Conservation (phyloP, 2,797 vertebrate genomes). For the Coilia nasus region DNA sequence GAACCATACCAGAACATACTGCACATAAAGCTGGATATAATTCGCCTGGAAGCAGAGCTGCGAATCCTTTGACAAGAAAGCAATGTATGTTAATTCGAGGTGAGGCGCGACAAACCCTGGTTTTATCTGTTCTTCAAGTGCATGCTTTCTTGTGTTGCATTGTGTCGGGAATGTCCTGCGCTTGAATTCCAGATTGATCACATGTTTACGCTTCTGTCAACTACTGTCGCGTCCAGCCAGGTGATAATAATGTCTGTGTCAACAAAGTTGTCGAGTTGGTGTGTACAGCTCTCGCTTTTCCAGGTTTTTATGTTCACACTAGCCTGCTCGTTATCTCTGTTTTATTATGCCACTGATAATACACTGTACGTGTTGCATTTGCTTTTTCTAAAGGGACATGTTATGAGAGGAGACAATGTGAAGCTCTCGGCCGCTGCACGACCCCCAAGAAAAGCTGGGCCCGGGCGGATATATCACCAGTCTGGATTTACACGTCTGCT, state of each 20-base stretch:
- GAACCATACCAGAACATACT: background rate
- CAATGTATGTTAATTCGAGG: background rate
- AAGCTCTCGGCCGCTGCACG: constrained; percentile 29
- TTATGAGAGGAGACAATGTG: constrained; percentile 37
- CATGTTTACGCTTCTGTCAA: constrained; percentile 13
- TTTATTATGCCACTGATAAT: background rate
- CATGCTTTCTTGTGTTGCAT: background rate
- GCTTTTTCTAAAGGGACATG: constrained; percentile 27
- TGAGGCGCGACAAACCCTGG: background rate
- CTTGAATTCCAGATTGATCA: constrained; percentile 12
- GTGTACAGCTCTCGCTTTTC: background rate
- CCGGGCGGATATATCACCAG: constrained; percentile 47
- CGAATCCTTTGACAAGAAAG: background rate
- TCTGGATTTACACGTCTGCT: constrained; percentile 31
- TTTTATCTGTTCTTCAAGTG: background rate
- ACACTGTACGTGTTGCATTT: constrained; percentile 23
- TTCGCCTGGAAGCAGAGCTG: background rate
- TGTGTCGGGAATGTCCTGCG: background rate
- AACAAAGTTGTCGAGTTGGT: constrained; percentile 5
- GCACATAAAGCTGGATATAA: background rate
- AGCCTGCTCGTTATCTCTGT: background rate
- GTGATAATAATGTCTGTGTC: constrained; percentile 3
- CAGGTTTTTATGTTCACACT: background rate
- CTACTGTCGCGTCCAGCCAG: background rate
- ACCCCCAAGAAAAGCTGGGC: constrained; percentile 40